Evolutionary conservation across 2,888 invertebrate species (phyloP).

Genomic region (Latrodectus elegans): DNA sequence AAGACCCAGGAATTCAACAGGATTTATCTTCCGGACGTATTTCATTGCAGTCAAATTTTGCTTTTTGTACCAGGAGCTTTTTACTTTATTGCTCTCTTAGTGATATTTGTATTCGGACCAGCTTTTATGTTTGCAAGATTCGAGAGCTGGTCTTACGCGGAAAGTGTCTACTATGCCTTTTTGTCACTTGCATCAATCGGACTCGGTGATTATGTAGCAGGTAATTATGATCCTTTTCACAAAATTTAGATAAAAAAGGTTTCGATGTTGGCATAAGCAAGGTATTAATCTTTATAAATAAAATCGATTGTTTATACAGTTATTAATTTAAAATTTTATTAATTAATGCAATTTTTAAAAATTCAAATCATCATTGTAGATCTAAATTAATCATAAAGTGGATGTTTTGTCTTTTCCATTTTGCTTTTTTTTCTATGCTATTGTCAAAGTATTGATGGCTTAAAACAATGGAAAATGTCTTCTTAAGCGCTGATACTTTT

Average conservation of each 20-base stretch:
- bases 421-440: too few relatives aligned
- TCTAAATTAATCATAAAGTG: too few relatives aligned
- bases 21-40: not conserved
- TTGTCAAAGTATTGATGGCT: too few relatives aligned
- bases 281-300: too few relatives aligned
- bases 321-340: too few relatives aligned
- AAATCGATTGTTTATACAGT: too few relatives aligned
- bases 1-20: not conserved
- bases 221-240: slow-evolving; percentile 14
- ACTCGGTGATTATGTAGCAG: slow-evolving; percentile 52
- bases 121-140: not conserved
- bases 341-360: too few relatives aligned
- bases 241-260: not conserved
- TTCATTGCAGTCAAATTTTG: not conserved
- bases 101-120: not conserved
- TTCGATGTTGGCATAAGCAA: too few relatives aligned
- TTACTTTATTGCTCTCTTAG: not conserved
- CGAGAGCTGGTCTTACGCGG: slow-evolving; percentile 43
- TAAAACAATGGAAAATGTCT: too few relatives aligned
- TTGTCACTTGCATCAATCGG: slow-evolving; percentile 51
- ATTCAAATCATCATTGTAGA: too few relatives aligned
- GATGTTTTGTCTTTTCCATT: too few relatives aligned
- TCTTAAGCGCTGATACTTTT: too few relatives aligned
- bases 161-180: slow-evolving; percentile 44
- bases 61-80: not conserved